Evolutionary conservation across 2,797 vertebrate species (phyloP).

Genomic region (Geotrypetes seraphini): DNA sequence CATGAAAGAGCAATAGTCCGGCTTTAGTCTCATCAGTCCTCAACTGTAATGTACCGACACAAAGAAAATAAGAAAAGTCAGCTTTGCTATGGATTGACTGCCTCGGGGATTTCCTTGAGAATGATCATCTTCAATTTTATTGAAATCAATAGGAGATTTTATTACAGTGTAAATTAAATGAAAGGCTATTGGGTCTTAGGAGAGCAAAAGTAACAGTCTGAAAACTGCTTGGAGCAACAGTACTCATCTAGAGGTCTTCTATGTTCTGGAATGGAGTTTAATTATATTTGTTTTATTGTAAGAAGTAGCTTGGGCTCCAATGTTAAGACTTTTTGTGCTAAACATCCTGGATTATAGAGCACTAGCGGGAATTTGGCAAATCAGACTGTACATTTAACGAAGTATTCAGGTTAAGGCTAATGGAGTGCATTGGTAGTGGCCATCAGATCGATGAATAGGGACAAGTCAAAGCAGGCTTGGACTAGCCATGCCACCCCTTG

Average conservation of each 20-base stretch:
- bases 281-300: conserved; percentile 10
- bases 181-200: conserved; percentile 30
- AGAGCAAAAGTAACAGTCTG: conserved; percentile 24
- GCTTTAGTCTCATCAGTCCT: background rate
- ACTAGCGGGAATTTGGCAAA: too few relatives aligned
- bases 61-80: conserved; percentile 19
- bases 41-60: background rate
- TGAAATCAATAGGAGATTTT: conserved; percentile 56
- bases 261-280: background rate
- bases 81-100: conserved; percentile 24
- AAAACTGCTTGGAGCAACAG: conserved; percentile 9
- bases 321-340: too few relatives aligned
- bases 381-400: too few relatives aligned
- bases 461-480: too few relatives aligned
- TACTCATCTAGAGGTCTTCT: conserved; percentile 19
- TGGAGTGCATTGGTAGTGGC: too few relatives aligned
- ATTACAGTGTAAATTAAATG: conserved; percentile 52
- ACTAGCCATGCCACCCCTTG: too few relatives aligned
- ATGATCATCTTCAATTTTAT: conserved; percentile 50
- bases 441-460: too few relatives aligned
- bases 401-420: too few relatives aligned
- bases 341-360: too few relatives aligned
- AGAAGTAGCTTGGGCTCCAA: too few relatives aligned
- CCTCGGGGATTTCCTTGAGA: conserved; percentile 41
- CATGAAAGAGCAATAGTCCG: background rate